Conservation (phyloP, 2,797 vertebrate species). For the Diglossa cyanea region DNA sequence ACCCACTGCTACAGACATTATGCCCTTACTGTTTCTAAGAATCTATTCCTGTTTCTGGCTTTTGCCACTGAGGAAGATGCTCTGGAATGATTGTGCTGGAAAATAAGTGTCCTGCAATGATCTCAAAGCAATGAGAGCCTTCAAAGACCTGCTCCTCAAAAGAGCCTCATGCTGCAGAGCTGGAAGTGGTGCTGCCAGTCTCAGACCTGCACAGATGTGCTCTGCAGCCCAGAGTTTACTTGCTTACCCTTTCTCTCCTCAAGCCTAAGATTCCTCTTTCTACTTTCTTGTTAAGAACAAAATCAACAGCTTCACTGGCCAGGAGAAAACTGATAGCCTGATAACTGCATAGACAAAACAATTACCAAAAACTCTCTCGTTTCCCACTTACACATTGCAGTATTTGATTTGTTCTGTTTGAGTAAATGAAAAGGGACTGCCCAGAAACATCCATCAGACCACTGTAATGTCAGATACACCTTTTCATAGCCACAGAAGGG, state of each 20-base stretch:
- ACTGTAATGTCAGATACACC: neutral
- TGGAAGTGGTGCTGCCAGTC: neutral
- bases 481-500: neutral
- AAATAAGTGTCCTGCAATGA: neutral
- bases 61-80: accelerated
- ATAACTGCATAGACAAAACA: neutral
- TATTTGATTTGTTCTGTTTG: neutral
- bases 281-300: neutral
- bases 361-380: neutral
- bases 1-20: neutral
- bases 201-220: neutral
- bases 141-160: neutral
- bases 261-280: neutral
- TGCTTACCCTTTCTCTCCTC: neutral
- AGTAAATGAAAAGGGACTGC: neutral
- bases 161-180: neutral
- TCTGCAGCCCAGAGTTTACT: neutral
- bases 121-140: neutral
- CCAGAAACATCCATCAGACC: neutral
- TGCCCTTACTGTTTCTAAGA: neutral
- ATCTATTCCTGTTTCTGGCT: neutral
- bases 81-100: neutral
- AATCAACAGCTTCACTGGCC: neutral
- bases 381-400: neutral
- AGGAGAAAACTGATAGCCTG: neutral